A percentile compares a stretch with the other conserved stretches of the same genome.
phyloP scores from a whole-genome alignment of 2,113 vertebrate genomes.

The Mirounga angustirostris region DNA sequence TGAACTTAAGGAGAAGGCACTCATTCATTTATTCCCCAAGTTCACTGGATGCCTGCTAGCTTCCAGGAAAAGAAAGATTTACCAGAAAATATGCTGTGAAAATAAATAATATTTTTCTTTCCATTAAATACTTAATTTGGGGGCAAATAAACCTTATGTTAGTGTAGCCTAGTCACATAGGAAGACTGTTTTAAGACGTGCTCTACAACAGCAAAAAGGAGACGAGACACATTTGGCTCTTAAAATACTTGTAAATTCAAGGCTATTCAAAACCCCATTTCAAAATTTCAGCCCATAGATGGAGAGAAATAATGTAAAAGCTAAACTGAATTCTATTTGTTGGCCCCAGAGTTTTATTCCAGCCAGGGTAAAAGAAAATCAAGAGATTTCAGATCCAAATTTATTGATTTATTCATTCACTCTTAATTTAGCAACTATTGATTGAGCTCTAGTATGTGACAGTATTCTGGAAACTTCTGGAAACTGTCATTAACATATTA shows the following conservation, averaged over 20 bases:
- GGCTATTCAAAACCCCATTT: not conserved
- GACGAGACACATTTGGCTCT: not conserved
- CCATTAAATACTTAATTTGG: not conserved
- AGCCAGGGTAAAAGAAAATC: not conserved
- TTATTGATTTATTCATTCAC: not conserved
- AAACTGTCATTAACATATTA: not conserved
- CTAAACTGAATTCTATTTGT: not conserved
- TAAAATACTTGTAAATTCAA: not conserved
- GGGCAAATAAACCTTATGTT: not conserved
- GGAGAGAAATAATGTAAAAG: not conserved
- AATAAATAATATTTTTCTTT: slow-evolving; percentile 43
- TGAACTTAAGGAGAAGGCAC: not conserved
- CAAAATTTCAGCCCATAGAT: not conserved
- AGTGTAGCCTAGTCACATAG: not conserved
- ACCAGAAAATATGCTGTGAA: slow-evolving; percentile 40
- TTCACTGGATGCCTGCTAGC: not conserved
- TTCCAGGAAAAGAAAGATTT: slow-evolving; percentile 40
- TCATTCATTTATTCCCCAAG: not conserved
- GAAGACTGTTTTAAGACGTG: not conserved
- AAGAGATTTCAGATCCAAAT: not conserved
- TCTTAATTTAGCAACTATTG: not conserved
- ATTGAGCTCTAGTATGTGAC: not conserved
- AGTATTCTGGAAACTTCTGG: not conserved
- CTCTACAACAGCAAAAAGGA: not conserved
- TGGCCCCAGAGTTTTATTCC: not conserved